Evolutionary conservation across 2,113 vertebrate genomes (phyloP), one percentile per base, ranked within the genome.

Genomic region (Macrotis lagotis): DNA sequence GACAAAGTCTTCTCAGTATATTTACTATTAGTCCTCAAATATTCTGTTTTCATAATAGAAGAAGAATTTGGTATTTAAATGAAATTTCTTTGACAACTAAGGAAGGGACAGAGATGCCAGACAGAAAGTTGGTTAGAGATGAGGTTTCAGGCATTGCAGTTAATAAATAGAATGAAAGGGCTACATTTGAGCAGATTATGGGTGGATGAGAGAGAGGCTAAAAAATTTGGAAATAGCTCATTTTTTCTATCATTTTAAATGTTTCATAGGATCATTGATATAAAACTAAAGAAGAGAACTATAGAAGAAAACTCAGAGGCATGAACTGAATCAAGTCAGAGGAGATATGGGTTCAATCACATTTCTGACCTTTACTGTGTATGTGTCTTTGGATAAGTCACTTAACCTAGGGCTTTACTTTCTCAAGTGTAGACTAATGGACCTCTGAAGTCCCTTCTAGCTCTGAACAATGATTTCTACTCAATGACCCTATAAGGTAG

Each of bases 201-300:
- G 93, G 90, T 94, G n/a, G 91, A 91, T 90, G 95, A n/a, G 92
- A 52, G 91, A 94, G 37, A 92, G n/a, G 91, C 49, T 92, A 92
- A 97, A 95, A 94, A 94, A 96, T 74, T 50, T 93, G 90, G 94
- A 91, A 91, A 97, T 44, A 44, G 37, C n/a, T 83, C n/a, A n/a
- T 44, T 83, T 83, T 44, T 22, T 24, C 66, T 74, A 74, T 16
- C 66, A 74, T 44, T 74, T 74, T 22, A 74, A 74, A 74, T 44
- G 37, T n/a, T 74, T n/a, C 14, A n/a, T 19, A 66, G 55, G 55
- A 66, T n/a, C n/a, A 44, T n/a, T 44, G 37, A 74, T 74, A 44
- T 14, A n/a, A 37, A 74, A n/a, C 16, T 44, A n/a, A n/a, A 74
- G 37, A 44, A 74, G n/a, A 44, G 16, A 74, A 74, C 16, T 44